Base-by-base conservation (phyloP, 1,140 invertebrate genomes). In the Macrosteles quadrilineatus region DNA sequence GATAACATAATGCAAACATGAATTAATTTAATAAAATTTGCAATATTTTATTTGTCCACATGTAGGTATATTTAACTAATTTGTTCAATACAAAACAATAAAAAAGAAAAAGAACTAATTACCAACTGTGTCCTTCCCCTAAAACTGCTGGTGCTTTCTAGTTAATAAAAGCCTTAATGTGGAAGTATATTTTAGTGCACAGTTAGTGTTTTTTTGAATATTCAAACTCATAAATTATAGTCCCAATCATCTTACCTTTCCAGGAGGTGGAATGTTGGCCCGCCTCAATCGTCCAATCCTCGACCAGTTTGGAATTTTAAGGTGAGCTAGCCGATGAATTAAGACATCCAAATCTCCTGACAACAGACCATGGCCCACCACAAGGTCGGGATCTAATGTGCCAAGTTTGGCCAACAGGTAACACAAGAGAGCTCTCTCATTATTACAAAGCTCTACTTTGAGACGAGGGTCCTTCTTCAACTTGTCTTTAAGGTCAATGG, bases 361-460 rank as follows among this genome's bases (percentile, higher is more conserved):
- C 78, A 89, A 87, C 25, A 95, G 83, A 81, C 98, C 96, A 79
- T 98, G 95, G 1, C 96, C 96, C 4, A 99, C 87, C 57, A 98
- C 87, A 12, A 98, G 80, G 83, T 99, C 98, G 0, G 97, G 94
- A 84, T 99, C 97, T 36, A 94, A 83, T 77, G 91, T 91, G 76
- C 90, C 87, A 70, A 98, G 88, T 78, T 93, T 91, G 0, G 89
- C 88, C 63, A 97, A 81, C 70, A 97, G 89, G 79, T 89, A 92
- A 70, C 90, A 93, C 0, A 99, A 79, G 1, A 99, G 82, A 45
- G 90, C 90, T 72, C 92, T 80, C 83, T 98, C 98, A 9, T 88
- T 90, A 64, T 96, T 91, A 74, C 91, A 90, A 80, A 88, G 90
- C 68, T 93, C 90, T 9, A 96, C 82, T 80, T 90, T 90, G 3